phyloP scores from a whole-genome alignment of 2,113 vertebrate genomes.

The Mixornis gularis region DNA sequence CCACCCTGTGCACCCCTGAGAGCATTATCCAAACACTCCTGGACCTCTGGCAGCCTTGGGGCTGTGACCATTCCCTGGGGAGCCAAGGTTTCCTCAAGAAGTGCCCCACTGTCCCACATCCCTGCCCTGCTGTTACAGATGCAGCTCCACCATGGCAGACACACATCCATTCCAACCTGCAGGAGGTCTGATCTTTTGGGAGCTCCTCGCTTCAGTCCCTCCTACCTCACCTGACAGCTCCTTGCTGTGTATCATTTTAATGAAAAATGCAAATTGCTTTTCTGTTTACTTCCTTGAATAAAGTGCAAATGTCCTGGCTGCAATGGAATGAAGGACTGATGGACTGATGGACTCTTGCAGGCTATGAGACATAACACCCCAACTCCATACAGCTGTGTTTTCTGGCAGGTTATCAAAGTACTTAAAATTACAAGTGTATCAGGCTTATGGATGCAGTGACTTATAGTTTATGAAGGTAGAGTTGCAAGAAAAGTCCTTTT shows the following conservation, averaged over 20 bases:
- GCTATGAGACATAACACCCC: neutral
- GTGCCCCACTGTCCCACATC: neutral
- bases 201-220: neutral
- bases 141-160: neutral
- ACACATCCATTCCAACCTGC: neutral
- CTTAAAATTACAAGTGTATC: neutral
- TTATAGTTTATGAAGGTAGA: neutral
- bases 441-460: neutral
- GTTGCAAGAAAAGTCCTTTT: neutral
- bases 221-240: neutral
- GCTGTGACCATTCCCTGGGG: accelerated
- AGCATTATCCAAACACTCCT: accelerated
- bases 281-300: neutral
- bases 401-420: neutral
- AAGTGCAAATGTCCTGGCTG: neutral
- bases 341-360: neutral
- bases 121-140: neutral
- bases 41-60: neutral
- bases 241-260: neutral
- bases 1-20: neutral
- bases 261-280: neutral
- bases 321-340: neutral
- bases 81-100: neutral
- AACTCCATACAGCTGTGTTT: neutral
- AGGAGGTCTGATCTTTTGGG: neutral